These are phyloP conservation scores for Selene dorsalis DNA, from an alignment of 2,797 vertebrate genomes.

Conservation along the genomic window DNA sequence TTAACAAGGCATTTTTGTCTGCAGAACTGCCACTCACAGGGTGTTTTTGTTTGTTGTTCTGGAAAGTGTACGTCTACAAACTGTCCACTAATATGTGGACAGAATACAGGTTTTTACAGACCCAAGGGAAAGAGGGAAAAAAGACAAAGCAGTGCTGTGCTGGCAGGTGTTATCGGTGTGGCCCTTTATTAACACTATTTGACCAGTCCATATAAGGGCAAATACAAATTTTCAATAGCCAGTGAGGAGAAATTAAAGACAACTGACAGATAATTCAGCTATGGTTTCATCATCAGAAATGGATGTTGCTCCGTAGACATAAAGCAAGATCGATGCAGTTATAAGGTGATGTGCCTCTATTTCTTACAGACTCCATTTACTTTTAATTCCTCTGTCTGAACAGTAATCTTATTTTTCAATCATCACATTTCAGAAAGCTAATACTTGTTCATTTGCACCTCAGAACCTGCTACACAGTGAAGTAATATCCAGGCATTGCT, in stretches of 20 bases:
- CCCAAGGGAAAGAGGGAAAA: no score
- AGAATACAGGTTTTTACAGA: no score
- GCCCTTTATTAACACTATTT: no score
- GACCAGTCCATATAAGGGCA: not conserved
- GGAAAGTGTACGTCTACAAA: not conserved
- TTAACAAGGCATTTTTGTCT: no score
- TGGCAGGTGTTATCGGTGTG: no score
- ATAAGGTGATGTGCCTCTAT: not conserved
- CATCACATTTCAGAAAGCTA: no score
- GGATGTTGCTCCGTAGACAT: not conserved
- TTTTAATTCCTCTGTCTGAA: no score
- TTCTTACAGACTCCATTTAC: not conserved
- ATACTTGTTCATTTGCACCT: not conserved
- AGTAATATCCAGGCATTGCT: not conserved
- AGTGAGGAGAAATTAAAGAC: not conserved
- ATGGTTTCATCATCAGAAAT: not conserved
- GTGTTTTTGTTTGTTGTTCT: no score
- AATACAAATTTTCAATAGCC: not conserved
- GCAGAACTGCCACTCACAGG: no score
- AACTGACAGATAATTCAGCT: not conserved
- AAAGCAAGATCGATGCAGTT: not conserved
- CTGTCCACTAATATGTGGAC: not conserved
- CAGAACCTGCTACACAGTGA: not conserved
- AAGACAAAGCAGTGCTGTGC: no score
- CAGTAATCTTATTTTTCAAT: no score